phyloP scores from a whole-genome alignment of 2,888 invertebrate species.

The Eurois occulta region DNA sequence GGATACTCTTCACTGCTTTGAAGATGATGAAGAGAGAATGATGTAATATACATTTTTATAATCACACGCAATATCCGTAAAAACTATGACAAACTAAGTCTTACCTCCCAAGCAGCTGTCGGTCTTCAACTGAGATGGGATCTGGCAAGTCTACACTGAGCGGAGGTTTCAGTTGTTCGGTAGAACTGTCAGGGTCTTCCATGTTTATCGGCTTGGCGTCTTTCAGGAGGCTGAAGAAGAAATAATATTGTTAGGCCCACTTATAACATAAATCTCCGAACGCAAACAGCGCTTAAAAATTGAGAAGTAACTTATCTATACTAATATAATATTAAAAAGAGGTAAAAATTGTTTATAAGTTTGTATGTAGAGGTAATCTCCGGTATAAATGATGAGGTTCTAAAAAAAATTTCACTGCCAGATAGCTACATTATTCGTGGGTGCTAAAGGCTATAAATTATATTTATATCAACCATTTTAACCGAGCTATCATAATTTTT shows the following conservation, averaged over 20 bases:
- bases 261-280: neutral
- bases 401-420: no score
- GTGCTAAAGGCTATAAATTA: no score
- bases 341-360: no score
- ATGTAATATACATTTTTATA: neutral
- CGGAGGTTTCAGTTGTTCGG: conserved; percentile 85
- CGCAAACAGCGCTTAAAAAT: neutral
- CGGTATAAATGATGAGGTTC: no score
- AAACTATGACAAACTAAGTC: neutral
- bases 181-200: conserved; percentile 89
- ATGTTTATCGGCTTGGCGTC: conserved; percentile 96
- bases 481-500: no score
- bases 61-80: neutral
- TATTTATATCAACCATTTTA: no score
- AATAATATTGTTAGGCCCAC: neutral
- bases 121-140: conserved; percentile 95
- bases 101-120: conserved; percentile 94
- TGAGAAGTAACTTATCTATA: no score
- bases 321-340: no score
- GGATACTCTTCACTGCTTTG: neutral
- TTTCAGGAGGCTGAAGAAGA: conserved; percentile 93
- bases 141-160: conserved; percentile 87
- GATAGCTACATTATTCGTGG: no score
- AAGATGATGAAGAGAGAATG: neutral
- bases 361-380: no score